phyloP scores from a whole-genome alignment of 2,888 invertebrate species.

The Dusona sp. region DNA sequence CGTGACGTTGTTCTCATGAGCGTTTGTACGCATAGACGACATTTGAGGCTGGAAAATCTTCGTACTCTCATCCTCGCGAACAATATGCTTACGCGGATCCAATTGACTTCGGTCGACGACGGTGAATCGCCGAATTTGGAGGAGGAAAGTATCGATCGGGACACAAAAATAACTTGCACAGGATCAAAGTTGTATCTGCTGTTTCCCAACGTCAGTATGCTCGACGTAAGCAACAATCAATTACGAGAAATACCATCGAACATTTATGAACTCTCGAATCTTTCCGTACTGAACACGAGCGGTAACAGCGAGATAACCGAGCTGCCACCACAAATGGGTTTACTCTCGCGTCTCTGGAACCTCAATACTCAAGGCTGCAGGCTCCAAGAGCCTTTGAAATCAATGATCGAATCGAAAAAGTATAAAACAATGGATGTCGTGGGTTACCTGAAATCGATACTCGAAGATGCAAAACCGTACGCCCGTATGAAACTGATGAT shows the following conservation, averaged over 20 bases:
- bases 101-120: slow-evolving; percentile 92
- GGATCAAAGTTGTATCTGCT: slow-evolving; percentile 86
- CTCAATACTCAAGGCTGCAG: slow-evolving; percentile 96
- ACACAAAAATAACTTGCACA: slow-evolving; percentile 77
- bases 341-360: slow-evolving; percentile 98
- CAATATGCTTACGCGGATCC: slow-evolving; percentile 93
- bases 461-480: slow-evolving; percentile 96
- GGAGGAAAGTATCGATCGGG: slow-evolving; percentile 85
- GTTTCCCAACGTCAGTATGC: slow-evolving; percentile 97
- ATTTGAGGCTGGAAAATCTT: slow-evolving; percentile 92
- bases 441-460: slow-evolving; percentile 95
- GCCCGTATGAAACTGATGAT: slow-evolving; percentile 98
- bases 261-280: slow-evolving; percentile 93
- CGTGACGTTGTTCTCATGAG: slow-evolving; percentile 91
- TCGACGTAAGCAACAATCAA: slow-evolving; percentile 96
- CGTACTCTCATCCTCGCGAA: slow-evolving; percentile 94
- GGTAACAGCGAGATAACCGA: slow-evolving; percentile 94
- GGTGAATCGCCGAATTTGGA: slow-evolving; percentile 87
- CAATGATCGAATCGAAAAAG: slow-evolving; percentile 96
- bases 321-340: slow-evolving; percentile 97
- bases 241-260: slow-evolving; percentile 92
- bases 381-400: slow-evolving; percentile 93
- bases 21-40: slow-evolving; percentile 94
- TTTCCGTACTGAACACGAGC: slow-evolving; percentile 97
- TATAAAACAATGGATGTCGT: slow-evolving; percentile 98